phyloP scores from a whole-genome alignment of 1,140 invertebrate species.

The Cardiocondyla obscurior region DNA sequence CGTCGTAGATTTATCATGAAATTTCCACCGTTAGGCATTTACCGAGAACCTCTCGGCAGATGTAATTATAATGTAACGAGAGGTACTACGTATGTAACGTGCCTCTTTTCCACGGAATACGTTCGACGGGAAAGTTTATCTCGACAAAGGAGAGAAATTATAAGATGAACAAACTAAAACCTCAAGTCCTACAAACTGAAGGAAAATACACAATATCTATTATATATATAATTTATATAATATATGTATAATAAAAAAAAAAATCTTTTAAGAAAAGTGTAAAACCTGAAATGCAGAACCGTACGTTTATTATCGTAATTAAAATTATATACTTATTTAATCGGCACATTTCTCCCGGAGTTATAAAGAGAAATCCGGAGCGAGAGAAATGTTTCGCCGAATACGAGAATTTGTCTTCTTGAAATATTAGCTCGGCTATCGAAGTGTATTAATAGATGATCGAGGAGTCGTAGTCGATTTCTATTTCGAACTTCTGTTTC shows the following conservation, averaged over 20 bases:
- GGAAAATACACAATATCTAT: neutral
- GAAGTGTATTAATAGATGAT: neutral
- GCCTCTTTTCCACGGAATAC: neutral
- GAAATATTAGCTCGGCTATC: conserved; percentile 3
- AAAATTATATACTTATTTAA: neutral
- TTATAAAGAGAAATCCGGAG: neutral
- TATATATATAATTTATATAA: neutral
- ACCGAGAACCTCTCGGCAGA: neutral
- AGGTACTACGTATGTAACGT: neutral
- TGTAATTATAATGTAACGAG: conserved; percentile 7
- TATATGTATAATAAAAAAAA: neutral
- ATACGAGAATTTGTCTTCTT: neutral
- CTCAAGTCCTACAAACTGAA: neutral
- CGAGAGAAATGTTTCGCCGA: neutral
- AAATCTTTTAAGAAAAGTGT: neutral
- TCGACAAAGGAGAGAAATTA: neutral
- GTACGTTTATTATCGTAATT: neutral
- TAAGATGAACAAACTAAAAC: neutral
- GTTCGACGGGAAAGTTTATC: neutral
- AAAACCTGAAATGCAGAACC: neutral
- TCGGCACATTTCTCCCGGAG: neutral
- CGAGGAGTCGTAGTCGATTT: neutral
- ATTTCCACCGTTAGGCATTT: conserved; percentile 29
- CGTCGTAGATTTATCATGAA: conserved; percentile 3
- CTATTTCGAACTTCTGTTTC: neutral